Percentiles rank a stretch among this genome's conserved stretches.
Conservation (phyloP, 2,888 invertebrate species). For the Drosophila limbata region DNA sequence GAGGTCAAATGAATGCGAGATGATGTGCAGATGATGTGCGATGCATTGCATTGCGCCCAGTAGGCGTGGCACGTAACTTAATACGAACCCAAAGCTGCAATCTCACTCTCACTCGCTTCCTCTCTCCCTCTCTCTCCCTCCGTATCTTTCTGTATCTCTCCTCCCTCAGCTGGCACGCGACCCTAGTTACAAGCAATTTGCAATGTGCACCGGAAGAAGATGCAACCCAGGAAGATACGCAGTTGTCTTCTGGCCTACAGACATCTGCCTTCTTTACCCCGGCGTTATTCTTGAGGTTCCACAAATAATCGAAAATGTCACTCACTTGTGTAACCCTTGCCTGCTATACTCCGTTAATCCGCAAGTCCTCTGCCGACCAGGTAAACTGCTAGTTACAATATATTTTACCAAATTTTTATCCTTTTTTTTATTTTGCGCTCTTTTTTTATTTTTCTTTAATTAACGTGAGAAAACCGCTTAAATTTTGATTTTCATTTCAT, state of each 20-base stretch:
- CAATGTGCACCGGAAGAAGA: constrained; percentile 72
- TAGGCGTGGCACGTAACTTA: constrained; percentile 70
- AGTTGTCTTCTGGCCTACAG: constrained; percentile 43
- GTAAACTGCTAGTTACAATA: constrained; percentile 17
- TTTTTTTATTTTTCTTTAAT: constrained; percentile 49
- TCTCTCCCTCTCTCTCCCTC: not conserved
- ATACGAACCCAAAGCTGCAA: constrained; percentile 70
- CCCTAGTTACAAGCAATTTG: constrained; percentile 50
- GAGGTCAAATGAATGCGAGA: constrained; percentile 66
- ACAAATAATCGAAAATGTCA: constrained; percentile 63
- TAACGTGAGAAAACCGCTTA: constrained; percentile 67
- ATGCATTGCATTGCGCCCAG: constrained; percentile 26
- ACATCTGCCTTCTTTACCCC: constrained; percentile 52
- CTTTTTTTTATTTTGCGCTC: not conserved
- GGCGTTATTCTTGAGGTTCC: constrained; percentile 5
- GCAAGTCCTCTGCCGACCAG: constrained; percentile 8
- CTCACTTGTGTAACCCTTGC: constrained; percentile 70
- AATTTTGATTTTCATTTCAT: constrained; percentile 9
- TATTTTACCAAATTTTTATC: constrained; percentile 23
- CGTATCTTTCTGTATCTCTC: not conserved
- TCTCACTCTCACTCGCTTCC: constrained; percentile 10
- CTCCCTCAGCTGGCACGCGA: constrained; percentile 59
- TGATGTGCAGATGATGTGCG: constrained; percentile 34
- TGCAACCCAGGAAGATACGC: constrained; percentile 26
- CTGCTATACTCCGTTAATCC: not conserved